Base-by-base conservation (phyloP, 2,888 invertebrate genomes). In the Corythucha ciliata region DNA sequence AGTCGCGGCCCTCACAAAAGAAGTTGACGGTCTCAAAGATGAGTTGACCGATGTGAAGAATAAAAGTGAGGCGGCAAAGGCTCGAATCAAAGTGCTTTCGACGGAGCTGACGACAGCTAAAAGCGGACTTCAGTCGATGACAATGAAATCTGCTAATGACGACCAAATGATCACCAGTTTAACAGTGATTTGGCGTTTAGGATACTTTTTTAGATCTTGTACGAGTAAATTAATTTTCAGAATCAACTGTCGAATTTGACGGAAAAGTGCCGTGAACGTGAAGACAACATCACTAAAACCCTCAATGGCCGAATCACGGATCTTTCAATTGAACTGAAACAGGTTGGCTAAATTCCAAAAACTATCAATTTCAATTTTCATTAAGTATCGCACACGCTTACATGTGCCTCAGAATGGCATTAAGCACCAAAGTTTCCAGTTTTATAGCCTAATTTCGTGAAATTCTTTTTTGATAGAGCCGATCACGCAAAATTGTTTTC, bases 1-100 rank as follows among this genome's bases (percentile, higher is more conserved):
- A 24, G 67, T 76, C 2, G 80, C 82, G 7, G 70, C 68, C 44
- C 68, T 79, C 2, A 72, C 75, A 58, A 77, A 75, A 61, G 78
- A 83, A 45, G 71, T 80, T 7, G 67, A 71, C 2, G 62, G 63
- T 0, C 61, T 79, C 0, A 78, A 76, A 63, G 64, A 67, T 2
- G 74, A 76, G 25, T 69, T 78, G 53, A 76, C 76, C 21, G 77
- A 77, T 0, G 64, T 75, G 5, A 80, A 76, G 59, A 77, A 52
- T 54, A 83, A 80, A 64, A 64, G 78, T 1, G 78, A 81, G n/a
- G 79, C 77, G 0, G 69, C 77, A 0, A 79, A 75, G 64, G 80
- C 82, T 25, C 74, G 86, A 59, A 76, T 78, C 52, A 77, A 76
- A 63, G 80, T 79, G 45, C 67, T 86, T 20, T 81, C 81, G 60